Evolutionary conservation across 2,113 vertebrate species (phyloP), one percentile per base, ranked within the genome.

Genomic region (Hystrix cristata): DNA sequence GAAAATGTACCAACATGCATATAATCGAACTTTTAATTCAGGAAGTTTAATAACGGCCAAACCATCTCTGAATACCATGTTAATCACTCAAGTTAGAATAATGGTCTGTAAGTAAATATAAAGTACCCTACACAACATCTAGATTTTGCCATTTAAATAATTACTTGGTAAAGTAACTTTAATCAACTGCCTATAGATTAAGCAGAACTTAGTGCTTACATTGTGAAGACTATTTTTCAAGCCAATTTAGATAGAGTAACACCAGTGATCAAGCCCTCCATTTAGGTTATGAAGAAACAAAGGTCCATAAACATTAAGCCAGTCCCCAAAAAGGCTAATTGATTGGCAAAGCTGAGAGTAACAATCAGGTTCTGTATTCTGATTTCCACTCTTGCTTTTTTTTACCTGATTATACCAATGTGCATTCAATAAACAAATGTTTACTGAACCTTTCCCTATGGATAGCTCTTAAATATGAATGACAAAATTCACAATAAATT

Each of bases 121-220:
- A 76, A 82, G 48, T 14, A n/a, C 31, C 43, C n/a, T 48, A 62
- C 53, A 31, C 4, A 51, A 67, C 59, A 93, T 78, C 38, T 84
- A 78, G 34, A 79, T 85, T 55, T 53, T 55, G 34, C 38, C 51
- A 19, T 53, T 82, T 29, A 92, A 87, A 82, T 43, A 74, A 74
- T 29, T 79, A 71, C 46, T 93, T 76, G 43, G 48, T 91, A 34
- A 91, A 94, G 81, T 64, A 94, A 94, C 59, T 96, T 87, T 14
- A 69, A 60, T 23, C 31, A 46, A 86, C 46, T 94, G 74, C 59
- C 34, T 71, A 10, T 16, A 80, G 19, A 48, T 72, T 86, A 57
- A 82, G 38, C 23, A 69, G 43, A 7, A 65, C 0, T 46, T 89
- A 90, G 43, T 67, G 69, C 60, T 51, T 85, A 92, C 19, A 92